Evolutionary conservation across 2,888 invertebrate species (phyloP).

Genomic region (Branchellion lobata): DNA sequence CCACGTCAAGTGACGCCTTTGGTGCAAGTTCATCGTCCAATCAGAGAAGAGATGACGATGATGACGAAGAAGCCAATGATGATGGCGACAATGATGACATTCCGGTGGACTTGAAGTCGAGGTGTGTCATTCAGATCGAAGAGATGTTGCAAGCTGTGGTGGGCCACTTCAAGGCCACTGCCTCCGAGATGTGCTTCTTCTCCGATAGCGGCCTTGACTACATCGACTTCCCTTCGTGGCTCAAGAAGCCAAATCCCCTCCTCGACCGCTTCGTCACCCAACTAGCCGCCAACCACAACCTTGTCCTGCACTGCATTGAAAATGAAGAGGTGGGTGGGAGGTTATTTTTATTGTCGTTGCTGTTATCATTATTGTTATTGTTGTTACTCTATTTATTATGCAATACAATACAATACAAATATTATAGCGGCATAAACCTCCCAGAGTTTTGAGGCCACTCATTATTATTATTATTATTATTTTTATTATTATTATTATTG

Average conservation of each 20-base stretch:
- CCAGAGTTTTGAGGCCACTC: too few relatives aligned
- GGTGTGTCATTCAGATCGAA: conserved; percentile 34
- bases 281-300: neutral
- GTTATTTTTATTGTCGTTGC: neutral
- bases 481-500: too few relatives aligned
- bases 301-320: neutral
- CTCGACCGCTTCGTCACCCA: neutral
- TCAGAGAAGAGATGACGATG: neutral
- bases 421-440: too few relatives aligned
- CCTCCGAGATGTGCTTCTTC: conserved; percentile 38
- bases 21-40: too few relatives aligned
- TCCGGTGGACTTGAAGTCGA: conserved; percentile 34
- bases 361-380: too few relatives aligned
- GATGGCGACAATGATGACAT: conserved; percentile 13
- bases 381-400: too few relatives aligned
- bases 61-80: neutral
- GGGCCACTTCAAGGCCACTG: conserved; percentile 12
- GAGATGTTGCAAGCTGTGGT: conserved; percentile 11
- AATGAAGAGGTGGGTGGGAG: conserved; percentile 35
- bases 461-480: neutral
- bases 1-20: neutral
- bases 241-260: conserved; percentile 19
- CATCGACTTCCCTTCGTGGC: conserved; percentile 38
- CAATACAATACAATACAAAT: too few relatives aligned
- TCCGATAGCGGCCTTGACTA: conserved; percentile 27